Conservation (phyloP, 2,113 vertebrate species). For the Pelecanus crispus region DNA sequence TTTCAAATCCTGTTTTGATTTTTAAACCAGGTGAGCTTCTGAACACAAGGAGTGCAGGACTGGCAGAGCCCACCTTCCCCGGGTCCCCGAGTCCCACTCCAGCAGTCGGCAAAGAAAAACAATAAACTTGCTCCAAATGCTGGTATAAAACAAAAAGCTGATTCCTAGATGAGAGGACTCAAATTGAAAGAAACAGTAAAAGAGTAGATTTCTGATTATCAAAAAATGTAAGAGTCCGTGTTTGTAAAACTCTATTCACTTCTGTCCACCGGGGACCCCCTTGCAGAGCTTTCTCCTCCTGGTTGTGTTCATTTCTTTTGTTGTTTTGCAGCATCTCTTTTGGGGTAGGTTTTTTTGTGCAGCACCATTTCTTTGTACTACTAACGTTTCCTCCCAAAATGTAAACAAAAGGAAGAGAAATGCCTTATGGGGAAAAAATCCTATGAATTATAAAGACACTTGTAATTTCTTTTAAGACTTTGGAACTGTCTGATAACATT, state of each 20-base stretch:
- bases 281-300: neutral
- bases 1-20: neutral
- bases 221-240: neutral
- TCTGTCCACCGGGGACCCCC: neutral
- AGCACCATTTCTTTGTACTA: neutral
- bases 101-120: neutral
- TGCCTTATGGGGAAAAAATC: neutral
- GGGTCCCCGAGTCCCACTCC: neutral
- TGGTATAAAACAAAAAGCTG: neutral
- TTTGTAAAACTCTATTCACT: neutral
- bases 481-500: neutral
- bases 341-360: neutral
- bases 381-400: neutral
- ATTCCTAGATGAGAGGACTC: neutral
- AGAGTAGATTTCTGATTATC: neutral
- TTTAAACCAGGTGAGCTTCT: neutral
- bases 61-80: neutral
- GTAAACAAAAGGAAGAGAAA: neutral
- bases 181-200: neutral
- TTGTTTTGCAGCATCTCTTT: conserved; percentile 2
- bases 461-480: neutral
- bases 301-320: conserved; percentile 2
- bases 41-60: neutral
- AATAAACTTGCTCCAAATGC: neutral
- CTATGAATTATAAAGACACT: neutral